Base-by-base conservation (phyloP, 2,113 vertebrate genomes). In the Acrocephalus kingi region DNA sequence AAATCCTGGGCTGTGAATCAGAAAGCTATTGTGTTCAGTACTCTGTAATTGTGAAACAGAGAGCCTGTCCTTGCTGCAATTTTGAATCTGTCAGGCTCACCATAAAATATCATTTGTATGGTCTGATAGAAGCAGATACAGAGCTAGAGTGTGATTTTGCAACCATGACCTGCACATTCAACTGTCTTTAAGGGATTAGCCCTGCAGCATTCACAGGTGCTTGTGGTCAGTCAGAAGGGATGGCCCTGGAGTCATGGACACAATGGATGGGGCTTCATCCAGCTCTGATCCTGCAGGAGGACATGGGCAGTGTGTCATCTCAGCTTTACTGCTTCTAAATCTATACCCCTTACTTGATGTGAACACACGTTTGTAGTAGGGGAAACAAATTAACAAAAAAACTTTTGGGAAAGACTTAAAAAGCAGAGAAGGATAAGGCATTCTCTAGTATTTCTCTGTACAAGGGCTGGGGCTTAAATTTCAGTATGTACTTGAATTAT, bases 161-260 rank as follows among this genome's bases (percentile, higher is more conserved):
- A 77, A 90, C 51, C 24, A 0, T 23, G 67, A 63, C 46, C 51
- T 67, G 55, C 21, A 17, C 4, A 3, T 28, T 58, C 43, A 66
- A 13, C n/a, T 63, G 30, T 67, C 28, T 82, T 76, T 30, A 21
- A 31, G 43, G 80, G 66, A 37, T 75, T 21, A 61, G 31, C 68
- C 66, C 67, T 75, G 52, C 58, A 61, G 31, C 58, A 64, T 43
- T 63, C 66, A 9, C 16, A 28, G 71, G 54, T 63, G 30, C 76
- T 69, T 0, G 23, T 9, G 28, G 85, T 13, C 0, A 0, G 54
- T 64, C 19, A 12, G 37, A 21, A 51, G 25, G 30, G 35, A 3
- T 31, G 39, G 27, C 74, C 64, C 37, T 46, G 61, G 35, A 37
- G 15, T 43, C 51, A 3, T 1, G n/a, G 22, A 39, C 14, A 16